Evolutionary conservation across 2,888 invertebrate genomes (phyloP), one percentile per base, ranked within the genome.

Genomic region (Cetonia aurata): DNA sequence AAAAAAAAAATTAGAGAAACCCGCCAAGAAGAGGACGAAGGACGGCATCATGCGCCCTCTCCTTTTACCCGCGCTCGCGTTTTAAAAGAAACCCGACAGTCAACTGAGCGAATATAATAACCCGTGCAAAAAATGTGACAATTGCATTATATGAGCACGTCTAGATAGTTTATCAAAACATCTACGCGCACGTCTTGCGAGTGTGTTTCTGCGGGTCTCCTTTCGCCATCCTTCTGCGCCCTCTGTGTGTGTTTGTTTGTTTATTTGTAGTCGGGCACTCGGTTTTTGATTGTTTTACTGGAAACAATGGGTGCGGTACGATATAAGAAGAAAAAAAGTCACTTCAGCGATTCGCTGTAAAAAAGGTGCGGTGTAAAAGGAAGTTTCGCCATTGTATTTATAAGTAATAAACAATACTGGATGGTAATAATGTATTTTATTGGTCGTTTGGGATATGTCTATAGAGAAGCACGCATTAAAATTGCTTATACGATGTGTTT

Each of bases 81-180:
- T 53, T 31, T 53, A 31, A 53, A 53, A 53, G 53, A 12, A 53
- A 6, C 44, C 53, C 53, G 53, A 31, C 53, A 31, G 31, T 31
- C 25, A 25, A 44, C 44, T 6, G 13, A 31, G 31, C 12, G 53
- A 53, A 53, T 53, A 53, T 53, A 53, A 53, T 53, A 53, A 53
- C 12, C 53, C 19, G 12, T 3, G n/a, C 25, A 62, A 62, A 62
- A 62, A 62, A 62, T 62, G 62, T 62, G 62, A 62, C 62, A 62
- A 62, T 62, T 62, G 62, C 48, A 62, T 62, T 62, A 62, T 62
- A 62, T 33, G 62, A 62, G 31, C 48, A 48, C 10, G 62, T 48
- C 46, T 37, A 62, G 62, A 62, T 33, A 62, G 62, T 62, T 62
- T 62, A 62, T 62, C 62, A 62, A 62, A 62, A 48, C 48, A 62